phyloP scores from a whole-genome alignment of 2,797 vertebrate genomes.

The Neopelma chrysocephalum region DNA sequence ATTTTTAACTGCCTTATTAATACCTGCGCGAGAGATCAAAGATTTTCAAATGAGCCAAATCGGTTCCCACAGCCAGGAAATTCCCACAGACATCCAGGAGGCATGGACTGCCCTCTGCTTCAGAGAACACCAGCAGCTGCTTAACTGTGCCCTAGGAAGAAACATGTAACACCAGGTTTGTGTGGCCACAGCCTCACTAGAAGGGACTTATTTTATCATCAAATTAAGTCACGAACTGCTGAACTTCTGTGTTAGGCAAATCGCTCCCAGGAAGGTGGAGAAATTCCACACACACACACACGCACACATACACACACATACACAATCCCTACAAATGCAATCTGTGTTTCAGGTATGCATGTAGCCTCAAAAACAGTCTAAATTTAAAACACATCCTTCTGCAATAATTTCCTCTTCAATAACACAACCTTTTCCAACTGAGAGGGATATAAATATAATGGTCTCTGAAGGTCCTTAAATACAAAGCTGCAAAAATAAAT shows the following conservation, averaged over 20 bases:
- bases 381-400: not conserved
- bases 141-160: slow-evolving; percentile 91
- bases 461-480: not conserved
- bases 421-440: not conserved
- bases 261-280: not conserved
- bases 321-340: not conserved
- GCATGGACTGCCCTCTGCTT: slow-evolving; percentile 89
- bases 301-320: not conserved
- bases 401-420: not conserved
- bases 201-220: not conserved
- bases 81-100: slow-evolving; percentile 87
- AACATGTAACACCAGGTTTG: not conserved
- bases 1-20: not conserved
- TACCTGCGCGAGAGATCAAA: slow-evolving; percentile 96
- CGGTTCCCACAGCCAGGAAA: slow-evolving; percentile 91
- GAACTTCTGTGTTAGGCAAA: not conserved
- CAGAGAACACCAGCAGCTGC: slow-evolving; percentile 89
- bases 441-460: not conserved
- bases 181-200: not conserved
- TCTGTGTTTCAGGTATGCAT: not conserved
- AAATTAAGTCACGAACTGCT: not conserved
- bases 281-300: not conserved
- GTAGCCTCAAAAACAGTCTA: not conserved
- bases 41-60: slow-evolving; percentile 86
- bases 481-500: not conserved